A percentile compares a stretch with the other conserved stretches of the same genome.
These are phyloP conservation scores for Stomatorhinus walkeri DNA, from an alignment of 2,797 vertebrate species.

Conservation along the genomic window DNA sequence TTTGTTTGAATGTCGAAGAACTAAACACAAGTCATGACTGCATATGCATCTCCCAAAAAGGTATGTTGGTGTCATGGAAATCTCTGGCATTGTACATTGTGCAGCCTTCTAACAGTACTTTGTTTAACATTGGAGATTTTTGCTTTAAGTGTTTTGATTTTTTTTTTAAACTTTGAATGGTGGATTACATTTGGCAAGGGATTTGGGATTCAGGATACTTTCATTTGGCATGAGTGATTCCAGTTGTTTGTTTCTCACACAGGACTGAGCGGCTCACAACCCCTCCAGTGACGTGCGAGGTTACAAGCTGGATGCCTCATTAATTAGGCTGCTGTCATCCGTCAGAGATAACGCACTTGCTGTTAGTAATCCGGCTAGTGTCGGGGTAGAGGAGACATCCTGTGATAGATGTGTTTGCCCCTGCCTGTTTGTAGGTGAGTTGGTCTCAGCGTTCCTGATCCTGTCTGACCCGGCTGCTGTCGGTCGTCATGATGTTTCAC, in stretches of 20 bases:
- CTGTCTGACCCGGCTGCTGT: slow-evolving; percentile 11
- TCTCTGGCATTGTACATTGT: neutral
- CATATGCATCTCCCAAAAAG: neutral
- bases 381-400: neutral
- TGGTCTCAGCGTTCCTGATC: neutral
- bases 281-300: neutral
- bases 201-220: neutral
- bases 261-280: slow-evolving; percentile 5
- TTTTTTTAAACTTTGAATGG: neutral
- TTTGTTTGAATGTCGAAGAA: neutral
- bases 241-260: slow-evolving; percentile 3
- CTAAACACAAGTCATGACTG: neutral
- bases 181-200: neutral
- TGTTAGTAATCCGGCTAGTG: neutral
- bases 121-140: neutral
- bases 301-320: neutral
- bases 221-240: neutral
- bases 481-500: slow-evolving; percentile 11
- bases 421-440: neutral
- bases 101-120: neutral
- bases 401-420: slow-evolving; percentile 37
- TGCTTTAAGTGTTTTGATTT: neutral
- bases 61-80: neutral
- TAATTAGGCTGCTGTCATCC: neutral
- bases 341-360: neutral